Evolutionary conservation across 2,797 vertebrate genomes (phyloP), one percentile per base, ranked within the genome.

Genomic region (Chaetophractus vellerosus): DNA sequence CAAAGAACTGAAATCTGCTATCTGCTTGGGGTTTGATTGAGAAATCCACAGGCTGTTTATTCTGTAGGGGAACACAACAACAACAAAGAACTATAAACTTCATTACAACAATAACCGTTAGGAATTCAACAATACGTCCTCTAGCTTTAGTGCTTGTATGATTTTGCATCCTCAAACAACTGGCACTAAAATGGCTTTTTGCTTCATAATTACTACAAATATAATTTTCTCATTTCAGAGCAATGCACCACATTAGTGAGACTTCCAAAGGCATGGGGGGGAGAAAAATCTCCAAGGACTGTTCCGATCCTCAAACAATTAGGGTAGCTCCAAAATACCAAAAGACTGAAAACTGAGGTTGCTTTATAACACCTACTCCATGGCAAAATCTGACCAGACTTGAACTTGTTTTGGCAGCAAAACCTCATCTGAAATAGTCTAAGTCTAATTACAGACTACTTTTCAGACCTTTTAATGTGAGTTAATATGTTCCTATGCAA

Each of bases 31-130:
- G 92, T 93, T 98, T 98, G 95, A 98, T 98, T 83, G 98, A 98
- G 97, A 99, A 99, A 96, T 99, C 98, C 97, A 99, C 98, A 66
- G 98, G 96, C 68, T 98, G 96, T 26, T 98, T 99, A 98, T 98
- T 98, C 99, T 99, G 95, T 12, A 96, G 92, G 72, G 87, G 11
- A 91, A 78, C 16, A 55, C 26, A 92, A 80, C 6, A 94, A 28
- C 48, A 86, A 81, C 18, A 79, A 78, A 68, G 4, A 94, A 89
- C 50, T 78, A 50, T 45, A 78, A 14, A 41, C 15, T 12, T 92
- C 10, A 45, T 84, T 83, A 31, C 50, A 89, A 89, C 15, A 79
- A 83, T 28, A 72, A 45, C 80, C 69, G 93, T 94, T 86, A 57
- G 74, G 64, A 91, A 91, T 87, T 57, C 79, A 83, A 79, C 85